These are phyloP conservation scores for Drosophila saltans DNA, from an alignment of 1,140 invertebrate genomes.

Conservation along the genomic window DNA sequence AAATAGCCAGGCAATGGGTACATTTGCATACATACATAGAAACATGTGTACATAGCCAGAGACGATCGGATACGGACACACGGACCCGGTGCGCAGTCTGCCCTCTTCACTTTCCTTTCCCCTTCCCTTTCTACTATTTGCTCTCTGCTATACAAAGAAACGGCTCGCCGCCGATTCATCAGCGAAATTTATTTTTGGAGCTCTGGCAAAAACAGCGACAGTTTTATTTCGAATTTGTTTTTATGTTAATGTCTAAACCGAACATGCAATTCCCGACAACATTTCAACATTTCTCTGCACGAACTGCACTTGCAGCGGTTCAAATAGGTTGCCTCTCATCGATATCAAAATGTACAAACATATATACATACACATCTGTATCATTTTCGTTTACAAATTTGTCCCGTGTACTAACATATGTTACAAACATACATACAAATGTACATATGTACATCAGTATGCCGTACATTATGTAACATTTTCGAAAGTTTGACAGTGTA, in stretches of 20 bases:
- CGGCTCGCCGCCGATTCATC: constrained; percentile 40
- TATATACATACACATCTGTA: background rate
- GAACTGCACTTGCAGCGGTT: constrained; percentile 9
- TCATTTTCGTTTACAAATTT: constrained; percentile 8
- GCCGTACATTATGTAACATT: constrained; percentile 12
- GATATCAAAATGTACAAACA: background rate
- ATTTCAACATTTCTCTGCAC: constrained; percentile 40
- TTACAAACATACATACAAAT: background rate
- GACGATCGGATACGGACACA: constrained; percentile 29
- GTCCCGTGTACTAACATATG: background rate
- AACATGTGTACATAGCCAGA: constrained; percentile 10
- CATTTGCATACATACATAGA: constrained; percentile 19
- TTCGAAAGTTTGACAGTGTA: background rate
- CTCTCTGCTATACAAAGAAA: constrained; percentile 34
- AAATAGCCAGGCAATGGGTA: constrained; percentile 47
- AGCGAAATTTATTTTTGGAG: constrained; percentile 77
- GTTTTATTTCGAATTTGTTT: constrained; percentile 73
- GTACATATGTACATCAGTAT: background rate
- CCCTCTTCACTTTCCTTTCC: background rate
- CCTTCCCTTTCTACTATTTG: constrained; percentile 45
- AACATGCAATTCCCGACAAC: constrained; percentile 67
- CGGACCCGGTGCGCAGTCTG: constrained; percentile 57
- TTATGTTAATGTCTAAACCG: constrained; percentile 60
- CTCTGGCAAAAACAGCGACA: constrained; percentile 72
- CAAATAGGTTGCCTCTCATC: background rate